These are phyloP conservation scores for Colostygia pectinataria DNA, from an alignment of 2,888 invertebrate species.

Conservation along the genomic window DNA sequence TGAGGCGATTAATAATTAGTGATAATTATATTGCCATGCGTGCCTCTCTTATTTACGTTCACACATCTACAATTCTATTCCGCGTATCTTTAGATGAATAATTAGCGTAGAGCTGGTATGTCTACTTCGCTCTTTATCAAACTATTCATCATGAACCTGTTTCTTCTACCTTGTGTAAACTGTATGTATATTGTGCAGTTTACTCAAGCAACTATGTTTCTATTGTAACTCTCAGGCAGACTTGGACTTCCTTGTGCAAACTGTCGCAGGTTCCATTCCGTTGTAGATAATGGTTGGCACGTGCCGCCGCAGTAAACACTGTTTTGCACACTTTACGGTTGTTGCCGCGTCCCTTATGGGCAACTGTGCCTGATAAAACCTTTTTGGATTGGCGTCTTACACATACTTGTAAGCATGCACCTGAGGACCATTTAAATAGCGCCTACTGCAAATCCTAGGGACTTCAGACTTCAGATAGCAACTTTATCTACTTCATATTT, in stretches of 20 bases:
- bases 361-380: slow-evolving; percentile 28
- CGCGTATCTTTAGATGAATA: background rate
- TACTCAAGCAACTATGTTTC: too few species aligned
- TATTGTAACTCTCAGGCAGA: slow-evolving; percentile 3
- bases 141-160: too few species aligned
- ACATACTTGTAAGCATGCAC: slow-evolving; percentile 9
- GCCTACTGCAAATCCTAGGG: too few species aligned
- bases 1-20: too few species aligned
- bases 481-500: too few species aligned
- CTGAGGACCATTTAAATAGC: background rate
- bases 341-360: slow-evolving; percentile 22
- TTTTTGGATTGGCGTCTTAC: slow-evolving; percentile 16
- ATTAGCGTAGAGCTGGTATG: slow-evolving; percentile 5
- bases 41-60: background rate
- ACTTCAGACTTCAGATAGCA: too few species aligned
- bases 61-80: background rate
- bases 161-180: too few species aligned
- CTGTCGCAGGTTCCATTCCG: slow-evolving; percentile 27
- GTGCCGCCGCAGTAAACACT: slow-evolving; percentile 32
- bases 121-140: too few species aligned
- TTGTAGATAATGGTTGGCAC: slow-evolving; percentile 28
- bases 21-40: too few species aligned
- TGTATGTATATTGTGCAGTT: too few species aligned
- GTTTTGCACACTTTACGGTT: slow-evolving; percentile 31
- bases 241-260: slow-evolving; percentile 24